phyloP scores from a whole-genome alignment of 30 jellyfish, hydroid and myxozoan species.

The Turritopsis dohrnii region DNA sequence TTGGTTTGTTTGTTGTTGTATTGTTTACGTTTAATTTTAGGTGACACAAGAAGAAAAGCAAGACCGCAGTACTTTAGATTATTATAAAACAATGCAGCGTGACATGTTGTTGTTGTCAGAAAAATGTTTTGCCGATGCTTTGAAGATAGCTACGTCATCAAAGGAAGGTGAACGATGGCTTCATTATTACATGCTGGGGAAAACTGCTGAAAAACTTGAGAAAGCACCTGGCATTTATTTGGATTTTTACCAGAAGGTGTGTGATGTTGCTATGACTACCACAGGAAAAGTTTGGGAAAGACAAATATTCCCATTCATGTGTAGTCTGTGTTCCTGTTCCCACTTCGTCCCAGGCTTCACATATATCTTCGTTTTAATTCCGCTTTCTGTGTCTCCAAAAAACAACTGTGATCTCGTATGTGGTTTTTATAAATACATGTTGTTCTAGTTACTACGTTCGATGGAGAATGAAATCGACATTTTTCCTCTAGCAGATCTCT shows the following conservation, averaged over 20 bases:
- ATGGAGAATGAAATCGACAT: too few relatives aligned
- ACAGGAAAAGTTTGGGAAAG: too few relatives aligned
- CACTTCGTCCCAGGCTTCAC: background rate
- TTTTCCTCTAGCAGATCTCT: background rate
- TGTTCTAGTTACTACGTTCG: too few relatives aligned
- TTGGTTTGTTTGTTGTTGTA: background rate
- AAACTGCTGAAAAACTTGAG: slow-evolving; percentile 63
- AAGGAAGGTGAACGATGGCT: slow-evolving; percentile 94
- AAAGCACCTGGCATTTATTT: slow-evolving; percentile 51
- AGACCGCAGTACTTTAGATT: background rate
- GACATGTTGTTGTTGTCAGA: slow-evolving; percentile 67
- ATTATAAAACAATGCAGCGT: slow-evolving; percentile 17
- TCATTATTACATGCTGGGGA: slow-evolving; percentile 93
- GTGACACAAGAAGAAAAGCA: slow-evolving; percentile 11
- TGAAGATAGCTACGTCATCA: slow-evolving; percentile 30
- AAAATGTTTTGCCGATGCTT: slow-evolving; percentile 75
- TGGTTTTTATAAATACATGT: background rate
- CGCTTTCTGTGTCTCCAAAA: background rate
- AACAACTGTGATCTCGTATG: background rate
- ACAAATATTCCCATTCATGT: background rate
- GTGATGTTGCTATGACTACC: slow-evolving; percentile 23
- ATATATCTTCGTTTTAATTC: background rate
- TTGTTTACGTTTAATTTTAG: background rate
- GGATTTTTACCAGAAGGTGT: slow-evolving; percentile 56
- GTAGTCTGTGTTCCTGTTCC: slow-evolving; percentile 15